Evolutionary conservation across 2,797 vertebrate genomes (phyloP).

Genomic region (Botia kubotai): DNA sequence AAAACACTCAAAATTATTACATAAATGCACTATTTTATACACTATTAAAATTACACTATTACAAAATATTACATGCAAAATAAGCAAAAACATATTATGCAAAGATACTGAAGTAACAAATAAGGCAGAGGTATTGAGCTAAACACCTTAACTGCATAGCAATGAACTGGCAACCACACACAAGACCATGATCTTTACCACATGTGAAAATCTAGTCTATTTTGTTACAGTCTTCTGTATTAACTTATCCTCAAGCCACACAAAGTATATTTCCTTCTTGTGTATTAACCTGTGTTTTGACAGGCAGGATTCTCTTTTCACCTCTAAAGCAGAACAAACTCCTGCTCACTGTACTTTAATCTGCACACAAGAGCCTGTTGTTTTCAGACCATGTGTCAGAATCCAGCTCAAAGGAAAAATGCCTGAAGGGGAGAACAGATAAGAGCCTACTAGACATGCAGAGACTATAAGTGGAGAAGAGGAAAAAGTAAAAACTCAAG

Average conservation of each 20-base stretch:
- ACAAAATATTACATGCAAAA: no score
- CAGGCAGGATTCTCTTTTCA: constrained; percentile 55
- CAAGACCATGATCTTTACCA: no score
- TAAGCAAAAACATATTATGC: neutral
- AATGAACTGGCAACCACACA: neutral
- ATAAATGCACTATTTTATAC: no score
- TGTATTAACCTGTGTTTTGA: constrained; percentile 55
- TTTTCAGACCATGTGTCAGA: constrained; percentile 46
- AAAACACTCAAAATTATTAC: neutral
- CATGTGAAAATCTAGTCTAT: no score
- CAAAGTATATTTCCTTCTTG: constrained; percentile 47
- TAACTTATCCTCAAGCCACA: constrained; percentile 38
- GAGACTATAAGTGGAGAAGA: constrained; percentile 16
- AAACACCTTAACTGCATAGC: neutral
- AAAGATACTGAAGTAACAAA: neutral
- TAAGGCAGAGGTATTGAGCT: no score
- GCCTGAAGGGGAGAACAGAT: constrained; percentile 34
- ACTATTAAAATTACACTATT: no score
- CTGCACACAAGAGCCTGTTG: constrained; percentile 54
- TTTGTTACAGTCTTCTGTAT: neutral
- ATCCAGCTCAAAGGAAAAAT: constrained; percentile 43
- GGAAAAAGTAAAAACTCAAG: constrained; percentile 1
- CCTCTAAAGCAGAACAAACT: constrained; percentile 45
- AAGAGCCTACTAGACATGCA: constrained; percentile 30
- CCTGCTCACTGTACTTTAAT: constrained; percentile 45